These are phyloP conservation scores for Lineus longissimus DNA, from an alignment of 1,140 invertebrate species.

Conservation along the genomic window DNA sequence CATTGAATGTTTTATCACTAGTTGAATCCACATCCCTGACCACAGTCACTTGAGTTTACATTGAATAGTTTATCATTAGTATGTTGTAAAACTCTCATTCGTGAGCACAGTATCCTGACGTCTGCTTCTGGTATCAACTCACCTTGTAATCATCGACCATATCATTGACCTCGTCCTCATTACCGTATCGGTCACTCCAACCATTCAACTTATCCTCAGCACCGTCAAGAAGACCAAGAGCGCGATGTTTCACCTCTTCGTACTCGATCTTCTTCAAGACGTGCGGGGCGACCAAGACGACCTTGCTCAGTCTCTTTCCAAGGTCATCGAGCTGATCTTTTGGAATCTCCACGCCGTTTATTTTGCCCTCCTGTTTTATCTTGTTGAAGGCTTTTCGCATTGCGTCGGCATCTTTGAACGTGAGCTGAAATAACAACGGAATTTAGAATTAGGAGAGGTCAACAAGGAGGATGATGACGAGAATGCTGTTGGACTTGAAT, in stretches of 20 bases:
- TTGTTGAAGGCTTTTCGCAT: constrained; percentile 72
- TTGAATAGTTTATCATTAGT: no score
- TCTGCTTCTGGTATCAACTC: no score
- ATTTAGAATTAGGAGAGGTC: no score
- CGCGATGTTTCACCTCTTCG: constrained; percentile 35
- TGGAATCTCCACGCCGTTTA: constrained; percentile 57
- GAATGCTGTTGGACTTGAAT: no score
- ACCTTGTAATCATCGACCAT: constrained; percentile 76
- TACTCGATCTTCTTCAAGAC: constrained; percentile 38
- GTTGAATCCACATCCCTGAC: no score
- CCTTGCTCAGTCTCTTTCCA: constrained; percentile 64
- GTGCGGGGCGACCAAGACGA: constrained; percentile 30
- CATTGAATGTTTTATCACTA: no score
- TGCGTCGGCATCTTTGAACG: constrained; percentile 77
- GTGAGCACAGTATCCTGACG: no score
- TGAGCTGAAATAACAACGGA: constrained; percentile 59
- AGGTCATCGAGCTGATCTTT: constrained; percentile 77
- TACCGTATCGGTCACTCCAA: constrained; percentile 86
- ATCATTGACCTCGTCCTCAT: constrained; percentile 74
- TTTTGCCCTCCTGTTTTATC: constrained; percentile 39
- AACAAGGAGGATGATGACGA: neutral
- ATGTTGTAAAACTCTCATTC: no score
- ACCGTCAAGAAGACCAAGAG: constrained; percentile 77
- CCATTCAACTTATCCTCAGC: constrained; percentile 82
- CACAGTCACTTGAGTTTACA: no score